A percentile compares a stretch with the other conserved stretches of the same genome.
These are phyloP conservation scores for Tricholauxania praeusta DNA, from an alignment of 2,888 invertebrate species.

Conservation along the genomic window DNA sequence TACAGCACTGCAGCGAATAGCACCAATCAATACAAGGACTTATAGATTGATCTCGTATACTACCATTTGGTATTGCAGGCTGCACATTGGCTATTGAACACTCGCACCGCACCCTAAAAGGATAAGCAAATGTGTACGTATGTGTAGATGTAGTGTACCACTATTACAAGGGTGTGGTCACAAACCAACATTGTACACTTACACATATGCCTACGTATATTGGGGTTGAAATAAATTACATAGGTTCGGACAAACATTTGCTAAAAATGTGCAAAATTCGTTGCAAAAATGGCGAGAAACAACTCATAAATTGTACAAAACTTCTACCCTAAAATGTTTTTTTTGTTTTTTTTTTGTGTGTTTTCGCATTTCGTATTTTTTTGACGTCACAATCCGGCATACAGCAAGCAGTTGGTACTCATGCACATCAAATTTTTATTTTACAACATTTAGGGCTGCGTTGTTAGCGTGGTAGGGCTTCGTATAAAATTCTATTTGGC, in stretches of 20 bases:
- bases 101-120: constrained; percentile 3
- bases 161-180: constrained; percentile 13
- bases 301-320: neutral
- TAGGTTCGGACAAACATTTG: no score
- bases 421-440: no score
- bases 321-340: no score
- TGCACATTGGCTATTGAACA: constrained; percentile 24
- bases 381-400: no score
- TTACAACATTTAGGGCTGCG: no score
- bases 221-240: neutral
- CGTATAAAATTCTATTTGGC: constrained; percentile 1
- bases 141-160: neutral
- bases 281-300: constrained; percentile 17
- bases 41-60: no score
- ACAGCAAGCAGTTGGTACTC: no score
- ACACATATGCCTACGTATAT: neutral
- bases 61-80: neutral
- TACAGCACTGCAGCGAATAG: no score
- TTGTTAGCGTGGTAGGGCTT: no score
- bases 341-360: no score
- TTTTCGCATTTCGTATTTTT: no score
- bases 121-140: constrained; percentile 7
- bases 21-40: no score
- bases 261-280: neutral
- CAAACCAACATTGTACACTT: neutral